Evolutionary conservation across 2,113 vertebrate genomes (phyloP), one percentile per base, ranked within the genome.

Genomic region (Ibidorhyncha struthersii): DNA sequence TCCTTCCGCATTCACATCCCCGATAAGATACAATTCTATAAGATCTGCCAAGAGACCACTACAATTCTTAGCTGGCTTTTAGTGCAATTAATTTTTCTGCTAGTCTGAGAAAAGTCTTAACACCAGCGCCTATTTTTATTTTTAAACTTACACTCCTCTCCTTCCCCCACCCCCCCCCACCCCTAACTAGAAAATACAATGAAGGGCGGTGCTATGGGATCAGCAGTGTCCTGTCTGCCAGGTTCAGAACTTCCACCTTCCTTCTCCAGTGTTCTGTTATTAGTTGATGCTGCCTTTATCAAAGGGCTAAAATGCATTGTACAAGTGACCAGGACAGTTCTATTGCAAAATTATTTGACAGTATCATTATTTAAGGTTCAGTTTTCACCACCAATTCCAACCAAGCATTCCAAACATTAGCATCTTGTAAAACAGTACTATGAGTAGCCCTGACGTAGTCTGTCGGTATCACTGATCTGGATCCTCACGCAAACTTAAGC

Each of bases 21-120:
- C 45, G 25, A 1, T 5, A 67, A 63, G 25, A 13, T 0, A 8
- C 1, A 34, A 52, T 43, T 50, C 22, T 30, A 3, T 14, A 56
- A 23, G 10, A 69, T 20, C 59, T 90, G 49, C 25, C n/a, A 84
- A 25, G 16, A 81, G 34, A 79, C 34, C 85, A 11, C 18, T 8
- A 5, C 30, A 90, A 5, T 18, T 55, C 55, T 38, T 8, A 30
- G 59, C 72, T 83, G 71, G 11, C 79, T 84, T 89, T 95, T 49
- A 83, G 49, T 25, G 49, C 49, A 50, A 50, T 23, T 29, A 29
- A 22, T 45, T 89, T 56, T 84, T 40, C 61, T 43, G 8, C 38
- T 55, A 49, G 27, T 58, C 25, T 74, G 76, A 89, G 12, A 62
- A 23, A 61, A 63, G 19, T 19, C 47, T 59, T 74, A 45, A 67